A percentile compares a stretch with the other conserved stretches of the same genome.
These are phyloP conservation scores for Alosa sapidissima DNA, from an alignment of 2,797 vertebrate species.

Conservation along the genomic window DNA sequence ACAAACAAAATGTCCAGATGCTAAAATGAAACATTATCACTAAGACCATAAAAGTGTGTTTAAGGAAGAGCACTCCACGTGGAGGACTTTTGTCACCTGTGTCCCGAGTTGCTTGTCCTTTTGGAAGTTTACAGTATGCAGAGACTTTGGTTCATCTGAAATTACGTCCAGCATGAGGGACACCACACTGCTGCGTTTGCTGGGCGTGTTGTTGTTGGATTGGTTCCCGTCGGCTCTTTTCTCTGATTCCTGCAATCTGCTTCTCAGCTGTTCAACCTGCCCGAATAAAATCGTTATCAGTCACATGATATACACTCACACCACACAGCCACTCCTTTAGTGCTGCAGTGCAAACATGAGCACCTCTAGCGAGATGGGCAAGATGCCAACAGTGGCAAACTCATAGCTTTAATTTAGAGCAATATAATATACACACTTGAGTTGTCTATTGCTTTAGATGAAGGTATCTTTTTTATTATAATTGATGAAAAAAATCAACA, in stretches of 20 bases:
- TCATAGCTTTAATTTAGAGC: background rate
- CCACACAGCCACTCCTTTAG: background rate
- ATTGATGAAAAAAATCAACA: too few relatives aligned
- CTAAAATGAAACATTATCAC: background rate
- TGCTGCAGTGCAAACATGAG: background rate
- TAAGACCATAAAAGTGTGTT: background rate
- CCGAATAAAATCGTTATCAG: constrained; percentile 26
- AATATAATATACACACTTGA: background rate
- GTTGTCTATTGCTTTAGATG: background rate
- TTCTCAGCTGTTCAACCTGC: constrained; percentile 89
- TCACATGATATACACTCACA: background rate
- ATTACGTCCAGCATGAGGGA: constrained; percentile 45
- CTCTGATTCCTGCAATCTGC: constrained; percentile 73
- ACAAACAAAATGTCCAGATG: background rate
- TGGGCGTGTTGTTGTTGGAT: constrained; percentile 14
- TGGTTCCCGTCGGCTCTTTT: constrained; percentile 60
- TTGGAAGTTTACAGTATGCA: constrained; percentile 40
- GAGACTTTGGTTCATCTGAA: constrained; percentile 63
- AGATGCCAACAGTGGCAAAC: background rate
- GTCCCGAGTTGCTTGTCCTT: constrained; percentile 68
- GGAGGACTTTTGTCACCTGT: constrained; percentile 58
- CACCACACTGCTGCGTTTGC: constrained; percentile 57
- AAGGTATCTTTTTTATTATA: background rate
- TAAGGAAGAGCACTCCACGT: background rate
- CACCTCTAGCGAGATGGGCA: background rate